Conservation (phyloP, 2,797 vertebrate genomes). For the Acanthiza pusilla region DNA sequence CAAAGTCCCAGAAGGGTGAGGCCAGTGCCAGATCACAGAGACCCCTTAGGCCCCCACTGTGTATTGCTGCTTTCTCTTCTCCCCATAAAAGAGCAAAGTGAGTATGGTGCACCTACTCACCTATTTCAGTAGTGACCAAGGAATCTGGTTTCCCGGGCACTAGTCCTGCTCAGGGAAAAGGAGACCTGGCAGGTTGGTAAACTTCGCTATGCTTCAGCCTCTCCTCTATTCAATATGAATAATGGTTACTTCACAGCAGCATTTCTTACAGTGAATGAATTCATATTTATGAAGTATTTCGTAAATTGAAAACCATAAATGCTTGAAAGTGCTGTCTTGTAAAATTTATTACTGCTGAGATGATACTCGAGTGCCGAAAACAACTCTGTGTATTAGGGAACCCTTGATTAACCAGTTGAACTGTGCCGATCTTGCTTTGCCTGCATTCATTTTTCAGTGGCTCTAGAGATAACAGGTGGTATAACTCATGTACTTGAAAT, state of each 20-base stretch:
- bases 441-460: not conserved
- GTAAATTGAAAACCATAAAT: not conserved
- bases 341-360: slow-evolving; percentile 1
- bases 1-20: not conserved
- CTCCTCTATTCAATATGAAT: not conserved
- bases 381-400: not conserved
- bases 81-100: not conserved
- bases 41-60: not conserved
- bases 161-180: not conserved
- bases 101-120: not conserved
- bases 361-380: not conserved
- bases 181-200: not conserved
- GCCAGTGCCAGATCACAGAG: not conserved
- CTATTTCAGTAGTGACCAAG: not conserved
- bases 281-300: not conserved
- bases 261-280: not conserved
- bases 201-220: not conserved
- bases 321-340: not conserved
- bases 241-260: not conserved
- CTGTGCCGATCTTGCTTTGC: not conserved
- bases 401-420: not conserved
- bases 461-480: not conserved
- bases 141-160: not conserved
- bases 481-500: not conserved
- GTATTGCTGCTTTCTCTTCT: not conserved